phyloP scores from a whole-genome alignment of 2,797 vertebrate species.

The Poeciliopsis gracilis region DNA sequence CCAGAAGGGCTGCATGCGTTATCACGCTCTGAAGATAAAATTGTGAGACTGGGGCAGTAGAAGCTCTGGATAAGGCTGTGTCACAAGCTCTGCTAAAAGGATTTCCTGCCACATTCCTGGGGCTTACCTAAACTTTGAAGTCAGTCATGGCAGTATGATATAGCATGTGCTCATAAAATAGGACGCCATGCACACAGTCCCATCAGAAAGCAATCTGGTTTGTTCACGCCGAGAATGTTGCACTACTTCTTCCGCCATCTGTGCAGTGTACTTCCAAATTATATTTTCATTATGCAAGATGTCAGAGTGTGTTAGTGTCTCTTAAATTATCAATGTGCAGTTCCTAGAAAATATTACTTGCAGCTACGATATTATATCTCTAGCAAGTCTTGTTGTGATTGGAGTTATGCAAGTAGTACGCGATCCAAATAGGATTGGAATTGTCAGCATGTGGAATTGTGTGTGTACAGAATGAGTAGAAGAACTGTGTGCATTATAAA shows the following conservation, averaged over 20 bases:
- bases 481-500: background rate
- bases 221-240: constrained; percentile 50
- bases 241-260: constrained; percentile 66
- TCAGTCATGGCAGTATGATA: constrained; percentile 51
- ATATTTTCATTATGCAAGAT: constrained; percentile 53
- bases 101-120: constrained; percentile 59
- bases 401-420: background rate
- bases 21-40: constrained; percentile 28
- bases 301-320: constrained; percentile 39
- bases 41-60: constrained; percentile 7
- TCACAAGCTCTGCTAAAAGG: constrained; percentile 50
- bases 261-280: constrained; percentile 55
- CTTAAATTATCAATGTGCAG: constrained; percentile 29
- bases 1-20: constrained; percentile 2
- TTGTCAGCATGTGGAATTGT: background rate
- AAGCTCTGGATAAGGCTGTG: constrained; percentile 35
- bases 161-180: constrained; percentile 69
- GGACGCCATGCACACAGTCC: constrained; percentile 55
- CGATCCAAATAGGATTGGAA: background rate
- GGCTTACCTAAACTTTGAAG: constrained; percentile 58
- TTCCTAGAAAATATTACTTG: constrained; percentile 13
- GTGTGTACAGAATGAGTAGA: background rate
- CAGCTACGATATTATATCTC: constrained; percentile 13
- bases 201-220: constrained; percentile 68
- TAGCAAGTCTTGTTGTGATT: constrained; percentile 7